Conservation (phyloP, 1,140 invertebrate species). For the Pantala flavescens region DNA sequence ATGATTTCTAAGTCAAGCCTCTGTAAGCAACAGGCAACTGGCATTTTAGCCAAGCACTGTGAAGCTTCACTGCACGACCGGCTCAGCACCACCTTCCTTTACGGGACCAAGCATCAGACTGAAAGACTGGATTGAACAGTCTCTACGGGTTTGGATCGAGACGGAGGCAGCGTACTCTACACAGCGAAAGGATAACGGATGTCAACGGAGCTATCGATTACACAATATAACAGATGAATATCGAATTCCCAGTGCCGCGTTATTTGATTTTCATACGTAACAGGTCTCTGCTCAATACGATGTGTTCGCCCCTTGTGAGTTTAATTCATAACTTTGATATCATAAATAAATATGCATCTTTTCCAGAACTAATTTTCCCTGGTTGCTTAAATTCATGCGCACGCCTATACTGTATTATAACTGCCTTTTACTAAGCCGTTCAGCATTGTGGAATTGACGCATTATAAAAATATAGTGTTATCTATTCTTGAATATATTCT, state of each 20-base stretch:
- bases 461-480: no score
- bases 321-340: no score
- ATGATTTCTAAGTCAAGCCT: background rate
- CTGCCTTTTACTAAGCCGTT: no score
- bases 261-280: background rate
- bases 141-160: background rate
- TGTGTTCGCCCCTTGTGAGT: no score
- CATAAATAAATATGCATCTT: no score
- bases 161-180: background rate
- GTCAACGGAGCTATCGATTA: constrained; percentile 8
- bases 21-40: background rate
- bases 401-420: no score
- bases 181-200: background rate
- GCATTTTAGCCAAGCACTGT: constrained; percentile 5
- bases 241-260: background rate
- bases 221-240: background rate
- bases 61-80: background rate
- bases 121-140: background rate
- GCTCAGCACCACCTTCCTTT: background rate
- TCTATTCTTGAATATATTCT: no score
- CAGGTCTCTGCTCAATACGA: no score
- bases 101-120: background rate
- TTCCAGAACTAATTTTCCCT: no score
- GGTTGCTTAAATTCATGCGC: no score
- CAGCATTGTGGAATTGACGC: no score